These are phyloP conservation scores for Drosophila triauraria DNA, from an alignment of 1,140 invertebrate species.

Conservation along the genomic window DNA sequence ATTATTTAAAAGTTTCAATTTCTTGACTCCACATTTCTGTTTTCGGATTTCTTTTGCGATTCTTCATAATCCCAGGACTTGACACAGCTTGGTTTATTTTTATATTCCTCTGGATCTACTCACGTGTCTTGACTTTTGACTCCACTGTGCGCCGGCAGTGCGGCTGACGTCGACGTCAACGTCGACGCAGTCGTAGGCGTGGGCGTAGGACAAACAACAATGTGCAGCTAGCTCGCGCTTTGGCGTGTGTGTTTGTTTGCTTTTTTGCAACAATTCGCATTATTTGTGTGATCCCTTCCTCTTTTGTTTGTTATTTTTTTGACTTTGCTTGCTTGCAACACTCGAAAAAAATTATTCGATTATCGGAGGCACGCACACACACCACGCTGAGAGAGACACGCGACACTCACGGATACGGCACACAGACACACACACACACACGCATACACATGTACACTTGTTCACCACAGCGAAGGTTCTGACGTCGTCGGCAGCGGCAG, in stretches of 20 bases:
- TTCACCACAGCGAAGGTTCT: slow-evolving; percentile 41
- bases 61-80: too few species aligned
- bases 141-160: slow-evolving; percentile 38
- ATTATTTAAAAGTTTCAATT: not conserved
- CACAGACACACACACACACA: slow-evolving; percentile 27
- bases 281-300: slow-evolving; percentile 27
- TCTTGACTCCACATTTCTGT: not conserved
- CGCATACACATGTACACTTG: slow-evolving; percentile 43
- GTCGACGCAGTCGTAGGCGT: slow-evolving; percentile 36
- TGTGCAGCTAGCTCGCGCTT: slow-evolving; percentile 31
- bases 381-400: slow-evolving; percentile 43
- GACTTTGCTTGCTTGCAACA: slow-evolving; percentile 42
- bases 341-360: slow-evolving; percentile 52
- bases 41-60: too few species aligned
- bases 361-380: slow-evolving; percentile 46
- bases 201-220: slow-evolving; percentile 12
- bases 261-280: slow-evolving; percentile 45
- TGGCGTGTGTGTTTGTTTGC: slow-evolving; percentile 44
- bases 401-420: slow-evolving; percentile 53
- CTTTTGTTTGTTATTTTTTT: slow-evolving; percentile 40
- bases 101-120: slow-evolving; percentile 16
- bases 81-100: not conserved
- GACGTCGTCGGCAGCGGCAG: slow-evolving; percentile 24
- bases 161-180: slow-evolving; percentile 27
- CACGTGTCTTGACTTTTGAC: slow-evolving; percentile 29